Evolutionary conservation across 2,888 invertebrate species (phyloP).

Genomic region (Sarcophaga rosellei): DNA sequence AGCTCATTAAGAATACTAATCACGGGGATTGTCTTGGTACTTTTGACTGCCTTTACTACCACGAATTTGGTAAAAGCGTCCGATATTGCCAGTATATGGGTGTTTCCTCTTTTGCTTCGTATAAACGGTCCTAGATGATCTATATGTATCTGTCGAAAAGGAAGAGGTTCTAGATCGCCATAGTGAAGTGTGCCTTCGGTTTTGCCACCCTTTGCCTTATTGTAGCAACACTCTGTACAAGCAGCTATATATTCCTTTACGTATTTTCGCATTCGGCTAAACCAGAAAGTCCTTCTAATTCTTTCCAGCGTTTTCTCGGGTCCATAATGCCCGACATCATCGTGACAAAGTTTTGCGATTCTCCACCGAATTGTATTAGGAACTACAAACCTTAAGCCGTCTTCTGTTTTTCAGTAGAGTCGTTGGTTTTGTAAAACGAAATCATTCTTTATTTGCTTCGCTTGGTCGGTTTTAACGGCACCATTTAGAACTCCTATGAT

Average conservation of each 20-base stretch:
- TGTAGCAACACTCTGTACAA: not conserved
- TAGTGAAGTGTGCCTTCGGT: slow-evolving; percentile 26
- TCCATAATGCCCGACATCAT: too few relatives aligned
- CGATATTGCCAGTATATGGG: slow-evolving; percentile 41
- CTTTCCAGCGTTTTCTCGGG: too few relatives aligned
- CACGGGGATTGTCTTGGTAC: slow-evolving; percentile 18
- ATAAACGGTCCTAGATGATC: slow-evolving; percentile 51
- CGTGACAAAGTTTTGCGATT: too few relatives aligned
- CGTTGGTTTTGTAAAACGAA: not conserved
- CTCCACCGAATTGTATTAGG: not conserved
- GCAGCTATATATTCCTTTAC: not conserved
- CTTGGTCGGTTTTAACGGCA: too few relatives aligned
- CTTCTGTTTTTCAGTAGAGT: not conserved
- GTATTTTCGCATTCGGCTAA: slow-evolving; percentile 15
- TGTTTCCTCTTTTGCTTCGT: slow-evolving; percentile 42
- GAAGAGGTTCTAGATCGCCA: too few relatives aligned
- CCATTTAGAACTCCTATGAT: not conserved
- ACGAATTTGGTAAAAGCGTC: too few relatives aligned
- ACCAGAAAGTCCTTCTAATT: slow-evolving; percentile 2
- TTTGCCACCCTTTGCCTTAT: slow-evolving; percentile 11
- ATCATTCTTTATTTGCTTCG: too few relatives aligned
- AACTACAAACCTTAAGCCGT: not conserved
- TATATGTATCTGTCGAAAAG: slow-evolving; percentile 49
- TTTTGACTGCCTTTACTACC: slow-evolving; percentile 14
- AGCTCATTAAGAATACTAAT: slow-evolving; percentile 64